These are phyloP conservation scores for Callitettix versicolor DNA, from an alignment of 1,140 invertebrate species.

Conservation along the genomic window DNA sequence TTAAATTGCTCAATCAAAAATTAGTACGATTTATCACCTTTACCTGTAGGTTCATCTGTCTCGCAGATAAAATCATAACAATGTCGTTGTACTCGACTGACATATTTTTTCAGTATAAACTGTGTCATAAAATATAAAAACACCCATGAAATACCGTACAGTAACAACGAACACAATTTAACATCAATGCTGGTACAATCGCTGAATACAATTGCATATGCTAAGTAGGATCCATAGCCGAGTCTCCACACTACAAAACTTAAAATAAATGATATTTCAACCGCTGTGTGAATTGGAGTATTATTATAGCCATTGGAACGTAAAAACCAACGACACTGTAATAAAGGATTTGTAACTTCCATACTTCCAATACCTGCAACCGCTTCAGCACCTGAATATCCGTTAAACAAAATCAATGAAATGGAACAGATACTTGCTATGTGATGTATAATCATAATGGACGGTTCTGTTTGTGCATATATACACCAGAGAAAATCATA, in stretches of 20 bases:
- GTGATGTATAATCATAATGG: conserved; percentile 44
- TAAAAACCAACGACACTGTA: conserved; percentile 42
- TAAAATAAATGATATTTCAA: conserved; percentile 14
- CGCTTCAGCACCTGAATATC: conserved; percentile 38
- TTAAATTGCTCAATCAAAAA: not conserved
- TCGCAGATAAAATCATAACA: not conserved
- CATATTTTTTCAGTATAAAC: conserved; percentile 13
- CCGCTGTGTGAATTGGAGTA: conserved; percentile 16
- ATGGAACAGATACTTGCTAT: conserved; percentile 36
- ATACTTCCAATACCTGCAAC: conserved; percentile 35
- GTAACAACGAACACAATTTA: conserved; percentile 10
- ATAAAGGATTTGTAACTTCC: conserved; percentile 46
- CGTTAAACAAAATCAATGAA: conserved; percentile 36
- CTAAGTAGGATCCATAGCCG: conserved; percentile 15
- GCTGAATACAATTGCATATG: conserved; percentile 8
- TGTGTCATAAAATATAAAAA: conserved; percentile 17
- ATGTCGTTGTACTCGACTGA: not conserved
- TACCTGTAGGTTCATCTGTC: not conserved
- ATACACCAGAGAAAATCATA: conserved; percentile 45
- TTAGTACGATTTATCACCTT: not conserved
- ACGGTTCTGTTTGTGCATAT: conserved; percentile 36
- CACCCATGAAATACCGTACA: conserved; percentile 17
- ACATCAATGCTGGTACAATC: conserved; percentile 1
- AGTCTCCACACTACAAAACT: conserved; percentile 18
- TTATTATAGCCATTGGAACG: conserved; percentile 29